Evolutionary conservation across 2,888 invertebrate genomes (phyloP), one percentile per base, ranked within the genome.

Genomic region (Latheticus oryzae): DNA sequence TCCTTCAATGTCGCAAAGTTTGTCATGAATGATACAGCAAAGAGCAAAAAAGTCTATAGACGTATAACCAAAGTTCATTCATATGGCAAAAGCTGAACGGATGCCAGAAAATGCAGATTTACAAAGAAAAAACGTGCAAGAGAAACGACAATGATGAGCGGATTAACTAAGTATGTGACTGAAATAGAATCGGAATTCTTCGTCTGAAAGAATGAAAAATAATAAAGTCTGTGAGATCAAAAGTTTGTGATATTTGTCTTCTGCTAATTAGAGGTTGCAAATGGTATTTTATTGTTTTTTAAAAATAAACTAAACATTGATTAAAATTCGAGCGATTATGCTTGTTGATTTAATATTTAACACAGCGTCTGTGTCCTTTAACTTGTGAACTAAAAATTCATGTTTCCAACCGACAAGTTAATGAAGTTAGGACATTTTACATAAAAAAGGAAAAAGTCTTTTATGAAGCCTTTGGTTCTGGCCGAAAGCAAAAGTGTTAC

Each of bases 381-480:
- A 43, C 11, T 28, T 8, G 42, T 28, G 17, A 48, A 45, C 60
- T 58, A 67, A 67, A 69, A 67, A 65, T 66, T 64, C 66, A 66
- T 60, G 62, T 63, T 63, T 60, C 57, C 58, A 48, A 62, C 61
- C 67, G 65, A 68, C 67, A 63, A 69, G 69, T 70, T 73, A 73
- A 73, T 71, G 69, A 71, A 72, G 72, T 71, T 69, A 66, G 58
- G 68, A 62, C 63, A 59, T 69, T 77, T 77, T 77, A 73, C 77
- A 77, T 77, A 73, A 77, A 77, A 77, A 76, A 77, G 76, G 74
- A 76, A 74, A 74, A 73, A 76, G 75, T 75, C 73, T 73, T 72
- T 74, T 66, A 64, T 67, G 61, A 65, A 73, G 72, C 75, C 74
- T 75, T 76, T 74, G 68, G 67, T 66, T 66, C 60, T 66, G 72